Base-by-base conservation (phyloP, 2,888 invertebrate species). In the Drosophila suboccidentalis region DNA sequence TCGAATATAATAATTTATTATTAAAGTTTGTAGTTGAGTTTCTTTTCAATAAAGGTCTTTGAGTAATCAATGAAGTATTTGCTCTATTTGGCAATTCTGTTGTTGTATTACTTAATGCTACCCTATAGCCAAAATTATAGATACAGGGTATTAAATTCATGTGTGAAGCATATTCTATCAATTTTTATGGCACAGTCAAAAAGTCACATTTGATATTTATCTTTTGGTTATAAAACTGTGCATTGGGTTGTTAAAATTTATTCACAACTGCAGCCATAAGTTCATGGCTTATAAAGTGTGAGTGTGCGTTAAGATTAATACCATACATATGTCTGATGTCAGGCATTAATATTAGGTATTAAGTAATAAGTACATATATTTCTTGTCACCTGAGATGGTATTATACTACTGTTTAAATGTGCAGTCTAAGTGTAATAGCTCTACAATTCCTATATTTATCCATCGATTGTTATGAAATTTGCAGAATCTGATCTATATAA, bases 181-280 rank as follows among this genome's bases (percentile, higher is more conserved):
- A 81, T 87, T 89, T 84, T 88, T 89, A 83, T 76, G 72, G 64
- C 67, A 73, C 82, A 78, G 71, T 80, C 64, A 69, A 82, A 89
- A 73, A 68, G 78, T 68, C 87, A 66, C 76, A 78, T 83, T 88
- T 71, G 88, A 83, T 90, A 69, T 72, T 87, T 86, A 90, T 87
- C 90, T 74, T 46, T 67, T 19, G 79, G 64, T 64, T 70, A 71
- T 79, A 78, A 85, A 71, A 73, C 55, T 67, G 69, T 59, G 43
- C 62, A 66, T 69, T 66, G 65, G 63, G 67, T 60, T 79, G 71
- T 89, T 78, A 77, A 80, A 76, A 68, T 62, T 71, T 62, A 46
- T 67, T 59, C 51, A 58, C 44, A 63, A 22, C 34, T 22, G n/a
- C 64, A 19, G 41, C 17, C 15, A 64, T 51, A 64, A 49, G 49